phyloP scores from a whole-genome alignment of 2,113 vertebrate genomes.

The Sigmodon hispidus region DNA sequence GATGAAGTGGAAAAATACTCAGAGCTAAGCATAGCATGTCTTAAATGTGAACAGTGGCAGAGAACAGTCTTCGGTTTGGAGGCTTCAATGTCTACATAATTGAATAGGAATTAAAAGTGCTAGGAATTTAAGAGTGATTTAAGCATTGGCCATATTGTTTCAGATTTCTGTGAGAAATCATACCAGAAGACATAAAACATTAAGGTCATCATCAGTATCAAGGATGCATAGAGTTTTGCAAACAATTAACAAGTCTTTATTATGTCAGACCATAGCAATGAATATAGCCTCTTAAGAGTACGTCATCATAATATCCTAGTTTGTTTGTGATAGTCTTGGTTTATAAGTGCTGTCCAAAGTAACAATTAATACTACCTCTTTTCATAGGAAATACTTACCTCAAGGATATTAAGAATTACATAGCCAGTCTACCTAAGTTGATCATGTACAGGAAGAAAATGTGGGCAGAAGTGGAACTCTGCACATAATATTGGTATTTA shows the following conservation, averaged over 20 bases:
- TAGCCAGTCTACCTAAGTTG: neutral
- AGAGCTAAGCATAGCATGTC: neutral
- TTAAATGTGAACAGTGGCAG: neutral
- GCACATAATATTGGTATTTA: neutral
- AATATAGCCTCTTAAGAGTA: neutral
- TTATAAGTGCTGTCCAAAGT: neutral
- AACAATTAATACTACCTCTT: neutral
- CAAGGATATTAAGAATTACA: neutral
- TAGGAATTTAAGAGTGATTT: neutral
- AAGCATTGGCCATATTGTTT: neutral
- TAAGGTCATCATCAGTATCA: neutral
- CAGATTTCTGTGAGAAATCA: conserved; percentile 15
- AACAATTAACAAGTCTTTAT: neutral
- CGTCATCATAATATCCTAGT: neutral
- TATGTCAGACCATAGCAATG: neutral
- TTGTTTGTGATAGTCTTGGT: neutral
- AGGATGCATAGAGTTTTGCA: conserved; percentile 17
- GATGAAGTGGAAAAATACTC: neutral
- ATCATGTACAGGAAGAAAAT: neutral
- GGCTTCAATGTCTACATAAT: neutral
- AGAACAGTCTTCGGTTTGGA: neutral
- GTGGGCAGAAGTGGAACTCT: neutral
- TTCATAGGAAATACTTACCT: neutral
- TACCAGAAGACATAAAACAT: conserved; percentile 19
- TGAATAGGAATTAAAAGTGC: neutral